phyloP scores from a whole-genome alignment of 2,797 vertebrate genomes.

The Phylloscopus collybita region DNA sequence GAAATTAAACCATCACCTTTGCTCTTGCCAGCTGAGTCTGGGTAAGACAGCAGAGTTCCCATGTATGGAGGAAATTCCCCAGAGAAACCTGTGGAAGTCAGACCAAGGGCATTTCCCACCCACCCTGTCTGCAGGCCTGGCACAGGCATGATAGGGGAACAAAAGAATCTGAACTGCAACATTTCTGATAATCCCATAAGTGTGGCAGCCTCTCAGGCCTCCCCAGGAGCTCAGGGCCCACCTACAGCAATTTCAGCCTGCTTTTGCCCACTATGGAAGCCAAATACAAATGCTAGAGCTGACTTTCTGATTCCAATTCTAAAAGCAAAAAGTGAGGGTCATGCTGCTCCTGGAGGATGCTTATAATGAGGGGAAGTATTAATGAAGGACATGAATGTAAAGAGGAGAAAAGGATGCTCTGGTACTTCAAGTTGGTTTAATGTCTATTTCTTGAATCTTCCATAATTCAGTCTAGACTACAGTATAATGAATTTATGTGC shows the following conservation, averaged over 20 bases:
- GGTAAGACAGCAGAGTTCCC: not conserved
- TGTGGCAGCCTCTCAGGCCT: not conserved
- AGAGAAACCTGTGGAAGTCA: not conserved
- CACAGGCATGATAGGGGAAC: not conserved
- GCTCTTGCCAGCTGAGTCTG: not conserved
- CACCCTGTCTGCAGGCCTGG: not conserved
- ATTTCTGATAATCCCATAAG: not conserved
- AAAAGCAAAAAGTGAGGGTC: not conserved
- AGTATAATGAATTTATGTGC: not conserved
- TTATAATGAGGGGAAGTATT: not conserved
- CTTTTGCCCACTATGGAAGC: not conserved
- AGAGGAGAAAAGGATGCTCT: not conserved
- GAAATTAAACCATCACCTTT: not conserved
- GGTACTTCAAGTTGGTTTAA: not conserved
- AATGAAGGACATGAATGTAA: not conserved
- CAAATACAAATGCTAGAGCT: not conserved
- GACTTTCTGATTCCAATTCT: not conserved
- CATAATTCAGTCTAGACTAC: not conserved
- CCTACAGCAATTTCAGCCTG: not conserved
- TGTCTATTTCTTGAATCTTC: not conserved
- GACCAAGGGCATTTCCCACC: not conserved
- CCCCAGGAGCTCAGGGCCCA: not conserved
- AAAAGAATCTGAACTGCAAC: not conserved
- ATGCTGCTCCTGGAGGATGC: not conserved
- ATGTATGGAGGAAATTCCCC: not conserved